Conservation (phyloP, 2,888 invertebrate species). For the Rhopalosiphum nymphaeae region DNA sequence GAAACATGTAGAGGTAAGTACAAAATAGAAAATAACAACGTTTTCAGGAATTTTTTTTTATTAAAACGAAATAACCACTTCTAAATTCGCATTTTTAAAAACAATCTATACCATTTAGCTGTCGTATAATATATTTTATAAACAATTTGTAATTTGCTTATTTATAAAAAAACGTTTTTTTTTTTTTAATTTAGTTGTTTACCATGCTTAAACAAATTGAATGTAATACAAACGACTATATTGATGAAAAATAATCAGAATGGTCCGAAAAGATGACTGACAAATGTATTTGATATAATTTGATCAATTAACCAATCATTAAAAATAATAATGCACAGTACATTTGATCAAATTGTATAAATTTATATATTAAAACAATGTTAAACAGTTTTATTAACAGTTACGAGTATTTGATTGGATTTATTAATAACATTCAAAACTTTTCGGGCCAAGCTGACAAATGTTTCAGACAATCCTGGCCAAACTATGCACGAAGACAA, state of each 20-base stretch:
- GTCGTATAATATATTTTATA: slow-evolving; percentile 32
- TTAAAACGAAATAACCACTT: slow-evolving; percentile 60
- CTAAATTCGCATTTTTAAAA: slow-evolving; percentile 51
- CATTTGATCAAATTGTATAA: slow-evolving; percentile 9
- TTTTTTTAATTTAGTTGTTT: not conserved
- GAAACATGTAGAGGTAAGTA: not conserved
- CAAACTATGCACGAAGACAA: slow-evolving; percentile 14
- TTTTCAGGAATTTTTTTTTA: slow-evolving; percentile 33
- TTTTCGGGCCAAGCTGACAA: slow-evolving; percentile 47
- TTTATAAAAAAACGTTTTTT: slow-evolving; percentile 38
- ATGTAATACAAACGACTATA: slow-evolving; percentile 38
- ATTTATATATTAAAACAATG: not conserved
- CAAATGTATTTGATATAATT: not conserved
- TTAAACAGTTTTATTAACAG: not conserved
- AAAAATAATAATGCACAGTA: not conserved
- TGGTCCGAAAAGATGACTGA: slow-evolving; percentile 45
- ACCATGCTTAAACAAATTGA: slow-evolving; percentile 27
- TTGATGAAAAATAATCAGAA: slow-evolving; percentile 42
- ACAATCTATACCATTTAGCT: slow-evolving; percentile 55
- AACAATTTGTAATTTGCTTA: slow-evolving; percentile 27
- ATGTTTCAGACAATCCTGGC: slow-evolving; percentile 37
- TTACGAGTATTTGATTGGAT: not conserved
- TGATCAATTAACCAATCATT: not conserved
- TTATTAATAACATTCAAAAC: not conserved
- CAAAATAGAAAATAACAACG: slow-evolving; percentile 20